Base-by-base conservation (phyloP, 1,140 invertebrate species). In the Aphelenchoides besseyi region DNA sequence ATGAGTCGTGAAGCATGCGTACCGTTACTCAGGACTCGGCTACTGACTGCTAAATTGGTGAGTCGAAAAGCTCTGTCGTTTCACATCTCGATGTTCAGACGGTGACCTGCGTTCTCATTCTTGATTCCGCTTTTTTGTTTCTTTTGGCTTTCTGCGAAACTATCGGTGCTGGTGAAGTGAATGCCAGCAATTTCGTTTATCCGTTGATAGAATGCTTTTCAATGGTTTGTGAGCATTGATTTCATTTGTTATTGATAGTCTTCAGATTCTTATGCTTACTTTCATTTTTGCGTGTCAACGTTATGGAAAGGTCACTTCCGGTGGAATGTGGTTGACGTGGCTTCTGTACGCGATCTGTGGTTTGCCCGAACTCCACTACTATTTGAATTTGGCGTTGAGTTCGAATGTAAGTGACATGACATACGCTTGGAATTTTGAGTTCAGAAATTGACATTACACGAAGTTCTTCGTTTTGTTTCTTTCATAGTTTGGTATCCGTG, bases 271-370 rank as follows among this genome's bases (percentile, higher is more conserved):
- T 9, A 71, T 80, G 54, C 66, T 62, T 9, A 61, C 68, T 5
- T 78, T 80, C 35, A 72, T 82, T 12, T n/a, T 82, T 29, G 68
- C 70, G 1, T 70, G 64, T 63, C 76, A 66, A 72, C 64, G 52
- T 28, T 67, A 69, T 62, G 79, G 80, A 35, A 53, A 74, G 64
- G 36, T 82, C 23, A 80, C 79, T 36, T 81, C 81, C 30, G 79
- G 80, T 16, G 78, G 57, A 16, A 59, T 81, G 9, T 81, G 78
- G 53, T 61, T 82, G 29, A 74, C 68, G 36, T 82, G 80, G 79
- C 36, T 81, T 8, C 28, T 83, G 2, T 79, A 78, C 9, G 53
- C 69, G 9, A 23, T 82, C 52, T 82, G 78, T 64, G 79, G 79
- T 5, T 28, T 83, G 48, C 76, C 79, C 2, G 79, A 83, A 48